Evolutionary conservation across 2,888 invertebrate species (phyloP).

Genomic region (Gerris lacustris): DNA sequence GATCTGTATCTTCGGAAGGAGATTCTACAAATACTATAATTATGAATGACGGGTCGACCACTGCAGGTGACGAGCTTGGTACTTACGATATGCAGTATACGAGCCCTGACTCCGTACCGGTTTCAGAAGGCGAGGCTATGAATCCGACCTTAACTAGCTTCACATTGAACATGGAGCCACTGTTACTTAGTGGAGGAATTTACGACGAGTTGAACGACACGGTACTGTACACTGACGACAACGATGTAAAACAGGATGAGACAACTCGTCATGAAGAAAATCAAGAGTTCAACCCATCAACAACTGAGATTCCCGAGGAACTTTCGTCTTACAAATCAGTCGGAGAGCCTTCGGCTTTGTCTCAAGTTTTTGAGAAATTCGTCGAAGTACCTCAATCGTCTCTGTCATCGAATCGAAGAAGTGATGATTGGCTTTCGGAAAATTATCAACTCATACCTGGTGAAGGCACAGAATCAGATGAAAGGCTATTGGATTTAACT

Average conservation of each 20-base stretch:
- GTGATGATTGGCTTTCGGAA: slow-evolving; percentile 7
- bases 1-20: not conserved
- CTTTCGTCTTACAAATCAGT: not conserved
- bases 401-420: not conserved
- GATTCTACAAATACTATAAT: not conserved
- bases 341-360: not conserved
- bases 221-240: not conserved
- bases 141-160: not conserved
- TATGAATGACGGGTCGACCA: too few relatives aligned
- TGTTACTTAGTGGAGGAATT: not conserved
- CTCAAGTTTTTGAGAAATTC: not conserved
- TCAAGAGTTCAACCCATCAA: not conserved
- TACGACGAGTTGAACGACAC: not conserved
- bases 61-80: too few relatives aligned
- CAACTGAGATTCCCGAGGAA: not conserved
- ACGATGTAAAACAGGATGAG: not conserved
- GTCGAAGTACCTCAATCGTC: not conserved
- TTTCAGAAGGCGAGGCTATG: not conserved
- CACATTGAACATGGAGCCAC: not conserved
- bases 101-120: not conserved
- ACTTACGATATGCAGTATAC: too few relatives aligned
- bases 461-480: not conserved
- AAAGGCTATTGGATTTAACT: not conserved
- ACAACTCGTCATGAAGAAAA: not conserved
- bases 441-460: not conserved